These are phyloP conservation scores for Notiomystis cincta DNA, from an alignment of 2,113 vertebrate genomes.

Conservation along the genomic window DNA sequence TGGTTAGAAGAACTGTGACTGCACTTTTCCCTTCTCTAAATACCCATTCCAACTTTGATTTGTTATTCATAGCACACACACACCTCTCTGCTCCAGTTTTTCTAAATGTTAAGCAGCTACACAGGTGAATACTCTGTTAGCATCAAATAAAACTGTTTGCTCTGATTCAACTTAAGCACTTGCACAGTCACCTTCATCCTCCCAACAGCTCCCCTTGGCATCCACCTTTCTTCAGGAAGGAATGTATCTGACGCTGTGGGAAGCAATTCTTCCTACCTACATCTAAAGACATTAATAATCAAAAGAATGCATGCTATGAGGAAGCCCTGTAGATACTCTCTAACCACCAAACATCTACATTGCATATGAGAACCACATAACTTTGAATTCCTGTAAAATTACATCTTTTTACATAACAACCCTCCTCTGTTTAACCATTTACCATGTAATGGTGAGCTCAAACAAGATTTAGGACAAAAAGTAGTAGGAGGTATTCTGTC, in stretches of 20 bases:
- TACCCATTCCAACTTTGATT: neutral
- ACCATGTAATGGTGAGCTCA: neutral
- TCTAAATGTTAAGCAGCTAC: neutral
- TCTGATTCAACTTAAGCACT: neutral
- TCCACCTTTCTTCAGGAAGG: neutral
- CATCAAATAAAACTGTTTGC: neutral
- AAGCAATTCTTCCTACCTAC: neutral
- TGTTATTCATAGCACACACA: neutral
- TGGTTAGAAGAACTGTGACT: neutral
- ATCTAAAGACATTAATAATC: constrained; percentile 33
- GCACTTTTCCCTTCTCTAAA: neutral
- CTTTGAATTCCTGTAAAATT: constrained; percentile 32
- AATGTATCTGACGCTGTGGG: neutral
- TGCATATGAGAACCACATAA: neutral
- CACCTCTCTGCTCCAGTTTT: neutral
- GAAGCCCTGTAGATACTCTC: constrained; percentile 24
- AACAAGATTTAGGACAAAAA: neutral
- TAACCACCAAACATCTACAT: neutral
- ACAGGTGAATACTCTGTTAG: neutral
- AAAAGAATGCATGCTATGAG: constrained; percentile 44
- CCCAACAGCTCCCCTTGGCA: neutral
- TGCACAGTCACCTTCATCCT: neutral
- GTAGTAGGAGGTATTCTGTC: neutral
- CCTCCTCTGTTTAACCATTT: neutral
- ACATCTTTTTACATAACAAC: neutral